Evolutionary conservation across 2,888 invertebrate species (phyloP).

Genomic region (Pseudococcus jackbeardsleyi): DNA sequence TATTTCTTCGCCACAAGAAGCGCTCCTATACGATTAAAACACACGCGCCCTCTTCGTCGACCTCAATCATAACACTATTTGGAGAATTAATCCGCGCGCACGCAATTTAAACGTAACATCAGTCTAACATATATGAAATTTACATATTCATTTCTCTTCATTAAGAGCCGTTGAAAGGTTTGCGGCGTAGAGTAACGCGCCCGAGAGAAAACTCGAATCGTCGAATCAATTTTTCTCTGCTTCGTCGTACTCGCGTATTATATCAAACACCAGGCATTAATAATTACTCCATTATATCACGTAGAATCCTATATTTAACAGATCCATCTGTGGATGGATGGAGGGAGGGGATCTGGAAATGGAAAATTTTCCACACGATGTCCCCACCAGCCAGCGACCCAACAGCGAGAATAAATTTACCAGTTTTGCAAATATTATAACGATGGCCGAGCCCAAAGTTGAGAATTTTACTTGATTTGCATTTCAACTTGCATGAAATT

Average conservation of each 20-base stretch:
- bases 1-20: background rate
- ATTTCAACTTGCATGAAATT: background rate
- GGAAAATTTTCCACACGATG: background rate
- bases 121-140: conserved; percentile 2
- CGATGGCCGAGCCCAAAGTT: background rate
- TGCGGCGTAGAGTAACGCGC: background rate
- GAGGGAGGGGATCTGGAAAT: background rate
- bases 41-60: background rate
- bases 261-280: background rate
- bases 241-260: background rate
- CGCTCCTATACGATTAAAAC: background rate
- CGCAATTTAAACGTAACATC: conserved; percentile 7
- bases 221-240: background rate
- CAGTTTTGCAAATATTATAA: background rate
- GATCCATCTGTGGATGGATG: background rate
- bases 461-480: conserved; percentile 28
- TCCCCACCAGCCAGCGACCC: background rate
- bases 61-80: background rate
- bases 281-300: conserved; percentile 9
- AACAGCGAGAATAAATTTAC: background rate
- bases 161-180: background rate
- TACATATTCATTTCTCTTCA: conserved; percentile 17
- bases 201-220: background rate
- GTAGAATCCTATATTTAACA: background rate
- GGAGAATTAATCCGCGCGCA: conserved; percentile 7